Evolutionary conservation across 2,113 vertebrate species (phyloP).

Genomic region (Datnioides undecimradiatus): DNA sequence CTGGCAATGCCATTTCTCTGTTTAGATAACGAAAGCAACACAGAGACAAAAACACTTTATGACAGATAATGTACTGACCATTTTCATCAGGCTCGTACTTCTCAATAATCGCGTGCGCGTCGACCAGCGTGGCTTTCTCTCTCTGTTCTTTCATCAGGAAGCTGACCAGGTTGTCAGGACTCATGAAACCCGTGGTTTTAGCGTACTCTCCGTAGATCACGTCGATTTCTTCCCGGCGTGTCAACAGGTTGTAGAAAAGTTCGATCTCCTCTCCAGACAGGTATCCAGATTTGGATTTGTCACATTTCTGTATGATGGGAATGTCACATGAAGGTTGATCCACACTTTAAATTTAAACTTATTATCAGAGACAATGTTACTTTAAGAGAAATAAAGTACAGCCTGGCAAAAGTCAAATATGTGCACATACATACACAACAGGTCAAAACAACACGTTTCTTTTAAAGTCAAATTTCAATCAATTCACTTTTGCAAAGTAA

Average conservation of each 20-base stretch:
- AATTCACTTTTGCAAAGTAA: not conserved
- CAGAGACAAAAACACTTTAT: not conserved
- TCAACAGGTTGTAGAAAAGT: slow-evolving; percentile 92
- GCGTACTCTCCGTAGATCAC: slow-evolving; percentile 86
- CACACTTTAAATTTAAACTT: too few species aligned
- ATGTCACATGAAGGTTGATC: not conserved
- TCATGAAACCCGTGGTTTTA: slow-evolving; percentile 82
- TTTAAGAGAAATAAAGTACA: not conserved
- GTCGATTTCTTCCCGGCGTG: slow-evolving; percentile 90
- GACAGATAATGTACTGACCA: slow-evolving; percentile 80
- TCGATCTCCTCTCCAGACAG: slow-evolving; percentile 92
- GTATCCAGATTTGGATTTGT: slow-evolving; percentile 89
- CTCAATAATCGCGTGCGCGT: slow-evolving; percentile 89
- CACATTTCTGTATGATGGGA: slow-evolving; percentile 87
- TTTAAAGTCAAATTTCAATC: not conserved
- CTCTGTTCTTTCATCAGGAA: slow-evolving; percentile 89
- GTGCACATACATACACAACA: too few species aligned
- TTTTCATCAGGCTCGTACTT: slow-evolving; percentile 89
- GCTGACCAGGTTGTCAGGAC: slow-evolving; percentile 84
- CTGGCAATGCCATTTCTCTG: too few species aligned
- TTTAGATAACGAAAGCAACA: too few species aligned
- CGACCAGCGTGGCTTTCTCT: slow-evolving; percentile 80
- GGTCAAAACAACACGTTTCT: not conserved
- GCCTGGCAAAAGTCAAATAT: too few species aligned
- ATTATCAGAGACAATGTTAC: too few species aligned